Base-by-base conservation (phyloP, 2,888 invertebrate species). In the Scaeva pyrastri region DNA sequence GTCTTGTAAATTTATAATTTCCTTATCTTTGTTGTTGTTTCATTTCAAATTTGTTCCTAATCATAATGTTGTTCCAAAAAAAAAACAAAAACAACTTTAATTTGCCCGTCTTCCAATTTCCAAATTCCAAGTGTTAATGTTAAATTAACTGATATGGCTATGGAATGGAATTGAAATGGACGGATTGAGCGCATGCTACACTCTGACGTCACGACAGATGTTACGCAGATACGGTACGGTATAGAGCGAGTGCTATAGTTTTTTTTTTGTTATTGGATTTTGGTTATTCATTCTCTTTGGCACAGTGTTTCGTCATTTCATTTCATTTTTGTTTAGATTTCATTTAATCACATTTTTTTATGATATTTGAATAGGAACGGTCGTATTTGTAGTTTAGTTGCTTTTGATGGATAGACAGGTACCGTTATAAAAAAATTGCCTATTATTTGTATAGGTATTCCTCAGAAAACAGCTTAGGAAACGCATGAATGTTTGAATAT, bases 181-280 rank as follows among this genome's bases (percentile, higher is more conserved):
- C 14, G 55, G 16, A 56, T 36, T 55, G 31, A 55, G 31, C 55
- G 31, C 56, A 56, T 36, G 56, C 56, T 36, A 56, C 11, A 1
- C 11, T 6, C 56, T 56, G 56, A 56, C 56, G 56, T 56, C 56
- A 56, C 56, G 56, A 56, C 56, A 56, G 56, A 56, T 56, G 56
- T 56, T 56, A 12, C 16, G 16, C 5, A 5, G 31, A 5, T 31
- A 31, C 31, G 31, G 31, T 31, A 8, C 8, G 2, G 5, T 5
- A 31, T 31, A 31, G 31, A n/a, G n/a, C n/a, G n/a, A n/a, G 8
- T 26, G 26, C 26, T 31, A 31, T 56, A 16, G 31, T 45, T 39
- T 31, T 5, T 31, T 31, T 56, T 56, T 36, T 19, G 31, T 56
- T 56, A 36, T 19, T 56, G 16, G 31, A 31, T 36, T 56, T 56